Evolutionary conservation across 2,888 invertebrate genomes (phyloP).

Genomic region (Pterostichus niger): DNA sequence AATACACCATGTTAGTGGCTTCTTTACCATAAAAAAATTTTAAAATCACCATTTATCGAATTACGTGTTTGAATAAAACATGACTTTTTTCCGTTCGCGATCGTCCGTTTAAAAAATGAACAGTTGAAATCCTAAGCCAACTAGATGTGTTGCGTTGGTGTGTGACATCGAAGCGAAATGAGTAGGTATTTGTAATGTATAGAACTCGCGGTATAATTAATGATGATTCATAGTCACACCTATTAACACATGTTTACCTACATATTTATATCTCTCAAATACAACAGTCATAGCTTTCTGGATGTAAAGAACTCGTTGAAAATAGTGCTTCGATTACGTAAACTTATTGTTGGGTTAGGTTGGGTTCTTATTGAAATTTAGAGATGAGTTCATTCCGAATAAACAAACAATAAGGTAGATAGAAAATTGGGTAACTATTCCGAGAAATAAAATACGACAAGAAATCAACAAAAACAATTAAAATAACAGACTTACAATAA

Average conservation of each 20-base stretch:
- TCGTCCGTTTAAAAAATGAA: slow-evolving; percentile 35
- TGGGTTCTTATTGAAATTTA: slow-evolving; percentile 28
- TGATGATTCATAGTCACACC: slow-evolving; percentile 67
- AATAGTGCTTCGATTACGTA: slow-evolving; percentile 28
- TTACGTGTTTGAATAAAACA: slow-evolving; percentile 56
- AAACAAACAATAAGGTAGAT: slow-evolving; percentile 1
- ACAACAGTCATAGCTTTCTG: slow-evolving; percentile 34
- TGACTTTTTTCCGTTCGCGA: slow-evolving; percentile 26
- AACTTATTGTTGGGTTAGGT: slow-evolving; percentile 28
- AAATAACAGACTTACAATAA: too few species aligned
- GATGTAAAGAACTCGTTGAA: slow-evolving; percentile 25
- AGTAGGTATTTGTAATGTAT: slow-evolving; percentile 63
- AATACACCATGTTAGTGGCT: slow-evolving; percentile 40
- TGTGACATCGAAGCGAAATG: slow-evolving; percentile 39
- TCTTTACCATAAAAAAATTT: slow-evolving; percentile 52
- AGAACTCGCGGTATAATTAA: slow-evolving; percentile 62
- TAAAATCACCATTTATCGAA: slow-evolving; percentile 43
- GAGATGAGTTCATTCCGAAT: slow-evolving; percentile 36
- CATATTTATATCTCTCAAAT: slow-evolving; percentile 55
- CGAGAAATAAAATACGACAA: background rate
- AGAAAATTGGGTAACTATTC: background rate
- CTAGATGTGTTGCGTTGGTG: slow-evolving; percentile 27
- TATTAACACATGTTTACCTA: slow-evolving; percentile 66
- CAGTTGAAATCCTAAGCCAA: slow-evolving; percentile 27
- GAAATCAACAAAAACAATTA: too few species aligned